Evolutionary conservation across 2,797 vertebrate genomes (phyloP).

Genomic region (Lutra lutra): DNA sequence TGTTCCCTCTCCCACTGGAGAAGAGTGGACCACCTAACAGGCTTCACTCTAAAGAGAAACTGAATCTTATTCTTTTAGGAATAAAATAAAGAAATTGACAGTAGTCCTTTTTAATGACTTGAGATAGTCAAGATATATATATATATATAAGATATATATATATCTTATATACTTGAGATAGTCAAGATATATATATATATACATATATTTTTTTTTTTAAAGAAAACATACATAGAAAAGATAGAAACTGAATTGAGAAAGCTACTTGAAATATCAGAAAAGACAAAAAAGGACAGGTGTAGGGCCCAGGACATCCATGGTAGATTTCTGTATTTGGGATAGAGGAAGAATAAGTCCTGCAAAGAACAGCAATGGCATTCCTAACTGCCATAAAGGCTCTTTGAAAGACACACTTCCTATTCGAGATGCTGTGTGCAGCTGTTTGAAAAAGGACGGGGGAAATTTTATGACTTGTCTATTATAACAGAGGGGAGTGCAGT

Average conservation of each 20-base stretch:
- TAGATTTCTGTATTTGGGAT: background rate
- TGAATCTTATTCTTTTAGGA: background rate
- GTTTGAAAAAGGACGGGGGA: background rate
- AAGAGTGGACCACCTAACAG: background rate
- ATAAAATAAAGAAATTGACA: background rate
- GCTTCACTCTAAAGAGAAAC: background rate
- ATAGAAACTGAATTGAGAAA: background rate
- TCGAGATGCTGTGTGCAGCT: background rate
- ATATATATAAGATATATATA: too few relatives aligned
- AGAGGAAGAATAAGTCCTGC: background rate
- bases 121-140: background rate
- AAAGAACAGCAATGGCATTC: background rate
- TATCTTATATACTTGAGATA: too few relatives aligned
- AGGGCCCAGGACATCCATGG: background rate
- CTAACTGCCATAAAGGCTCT: background rate
- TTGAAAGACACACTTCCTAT: background rate
- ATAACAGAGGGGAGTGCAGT: fast-evolving
- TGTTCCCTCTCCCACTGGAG: background rate
- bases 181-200: too few relatives aligned
- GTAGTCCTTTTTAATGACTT: background rate
- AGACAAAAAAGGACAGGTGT: background rate
- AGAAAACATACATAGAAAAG: background rate
- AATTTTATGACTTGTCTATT: too few relatives aligned
- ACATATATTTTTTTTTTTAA: background rate
- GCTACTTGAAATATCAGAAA: background rate